phyloP scores from a whole-genome alignment of 2,888 invertebrate genomes.

The Yponomeuta sedellus region DNA sequence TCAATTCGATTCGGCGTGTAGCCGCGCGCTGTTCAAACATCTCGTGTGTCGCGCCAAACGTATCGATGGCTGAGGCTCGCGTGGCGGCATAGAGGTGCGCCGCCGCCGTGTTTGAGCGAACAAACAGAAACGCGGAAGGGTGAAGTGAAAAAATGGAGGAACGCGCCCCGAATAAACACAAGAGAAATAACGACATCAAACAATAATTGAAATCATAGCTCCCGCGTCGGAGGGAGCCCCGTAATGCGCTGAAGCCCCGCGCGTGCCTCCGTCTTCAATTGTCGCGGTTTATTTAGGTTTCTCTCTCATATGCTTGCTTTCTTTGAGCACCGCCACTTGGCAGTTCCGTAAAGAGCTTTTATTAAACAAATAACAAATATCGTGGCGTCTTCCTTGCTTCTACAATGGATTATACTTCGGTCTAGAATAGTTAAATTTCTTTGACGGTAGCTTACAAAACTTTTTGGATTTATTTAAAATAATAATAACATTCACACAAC shows the following conservation, averaged over 20 bases:
- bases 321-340: conserved; percentile 9
- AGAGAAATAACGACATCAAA: conserved; percentile 72
- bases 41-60: conserved; percentile 52
- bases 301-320: conserved; percentile 28
- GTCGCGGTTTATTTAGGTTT: conserved; percentile 30
- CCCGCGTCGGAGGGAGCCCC: conserved; percentile 37
- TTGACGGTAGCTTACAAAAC: too few relatives aligned
- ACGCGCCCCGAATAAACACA: conserved; percentile 67
- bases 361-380: neutral
- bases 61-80: conserved; percentile 59
- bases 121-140: conserved; percentile 61
- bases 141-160: conserved; percentile 62
- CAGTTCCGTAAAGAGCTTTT: conserved; percentile 4
- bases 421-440: too few relatives aligned
- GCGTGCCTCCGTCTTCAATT: conserved; percentile 25
- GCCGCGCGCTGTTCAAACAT: conserved; percentile 56
- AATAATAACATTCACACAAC: too few relatives aligned
- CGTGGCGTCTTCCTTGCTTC: neutral
- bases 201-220: conserved; percentile 72
- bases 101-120: conserved; percentile 51
- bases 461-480: too few relatives aligned
- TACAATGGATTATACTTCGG: too few relatives aligned
- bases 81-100: conserved; percentile 36
- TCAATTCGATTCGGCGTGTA: conserved; percentile 51
- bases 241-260: conserved; percentile 41